Conservation (phyloP, 2,888 invertebrate species). For the Temnothorax rugatulus region DNA sequence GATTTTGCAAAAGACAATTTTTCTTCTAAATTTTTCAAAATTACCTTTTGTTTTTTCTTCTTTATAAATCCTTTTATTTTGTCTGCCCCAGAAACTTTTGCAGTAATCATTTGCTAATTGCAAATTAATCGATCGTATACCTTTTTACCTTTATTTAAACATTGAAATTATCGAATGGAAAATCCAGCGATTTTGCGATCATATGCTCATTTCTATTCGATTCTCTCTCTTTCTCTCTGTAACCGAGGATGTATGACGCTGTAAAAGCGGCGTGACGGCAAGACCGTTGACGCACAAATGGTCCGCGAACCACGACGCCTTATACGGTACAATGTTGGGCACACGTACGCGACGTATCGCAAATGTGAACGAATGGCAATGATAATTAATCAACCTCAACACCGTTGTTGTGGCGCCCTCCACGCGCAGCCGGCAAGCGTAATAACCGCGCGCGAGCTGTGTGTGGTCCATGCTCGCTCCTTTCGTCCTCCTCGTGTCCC, state of each 20-base stretch:
- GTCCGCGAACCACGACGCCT: constrained; percentile 72
- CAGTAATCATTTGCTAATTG: not conserved
- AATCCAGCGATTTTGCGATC: not conserved
- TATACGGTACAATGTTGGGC: constrained; percentile 74
- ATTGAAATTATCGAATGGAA: not conserved
- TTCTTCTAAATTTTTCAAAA: not conserved
- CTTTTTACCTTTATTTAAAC: not conserved
- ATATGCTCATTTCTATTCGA: not conserved
- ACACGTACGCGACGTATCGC: constrained; percentile 63
- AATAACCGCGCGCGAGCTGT: constrained; percentile 77
- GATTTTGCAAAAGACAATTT: not conserved
- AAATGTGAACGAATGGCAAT: constrained; percentile 74
- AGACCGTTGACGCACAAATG: constrained; percentile 51
- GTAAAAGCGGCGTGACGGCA: constrained; percentile 38
- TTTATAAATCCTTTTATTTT: not conserved
- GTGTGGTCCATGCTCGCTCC: constrained; percentile 78
- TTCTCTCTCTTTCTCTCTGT: not conserved
- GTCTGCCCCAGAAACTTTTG: not conserved
- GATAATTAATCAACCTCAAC: constrained; percentile 82
- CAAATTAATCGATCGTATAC: not conserved
- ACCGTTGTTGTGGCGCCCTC: constrained; percentile 74
- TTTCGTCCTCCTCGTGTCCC: constrained; percentile 63
- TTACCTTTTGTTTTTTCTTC: not conserved
- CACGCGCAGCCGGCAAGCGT: constrained; percentile 70
- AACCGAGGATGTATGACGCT: constrained; percentile 15